Conservation (phyloP, 2,113 vertebrate genomes). For the Platycercus adscitus region DNA sequence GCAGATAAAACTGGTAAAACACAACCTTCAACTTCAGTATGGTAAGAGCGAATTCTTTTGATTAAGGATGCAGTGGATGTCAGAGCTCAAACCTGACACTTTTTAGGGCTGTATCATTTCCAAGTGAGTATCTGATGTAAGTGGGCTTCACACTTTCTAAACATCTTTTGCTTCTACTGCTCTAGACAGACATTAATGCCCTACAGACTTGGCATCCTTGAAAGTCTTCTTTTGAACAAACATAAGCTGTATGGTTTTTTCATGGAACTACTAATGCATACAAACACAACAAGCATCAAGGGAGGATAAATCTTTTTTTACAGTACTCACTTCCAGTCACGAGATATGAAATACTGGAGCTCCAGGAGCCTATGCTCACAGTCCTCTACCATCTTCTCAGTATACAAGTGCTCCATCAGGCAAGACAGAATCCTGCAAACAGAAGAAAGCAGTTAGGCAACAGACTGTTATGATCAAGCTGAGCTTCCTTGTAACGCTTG, state of each 20-base stretch:
- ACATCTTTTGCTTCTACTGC: not conserved
- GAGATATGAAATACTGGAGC: slow-evolving; percentile 96
- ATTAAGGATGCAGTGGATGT: not conserved
- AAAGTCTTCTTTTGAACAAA: not conserved
- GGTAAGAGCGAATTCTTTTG: not conserved
- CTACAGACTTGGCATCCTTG: not conserved
- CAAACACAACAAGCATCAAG: not conserved
- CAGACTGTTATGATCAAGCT: not conserved
- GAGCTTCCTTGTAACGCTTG: not conserved
- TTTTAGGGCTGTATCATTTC: not conserved
- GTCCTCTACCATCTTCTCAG: slow-evolving; percentile 97
- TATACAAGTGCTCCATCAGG: slow-evolving; percentile 97
- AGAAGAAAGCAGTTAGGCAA: not conserved
- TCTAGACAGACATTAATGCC: not conserved
- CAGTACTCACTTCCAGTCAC: slow-evolving; percentile 94
- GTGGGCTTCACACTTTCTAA: not conserved
- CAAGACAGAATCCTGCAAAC: slow-evolving; percentile 91
- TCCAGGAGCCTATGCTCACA: slow-evolving; percentile 94
- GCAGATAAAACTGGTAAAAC: slow-evolving; percentile 16
- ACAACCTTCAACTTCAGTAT: not conserved
- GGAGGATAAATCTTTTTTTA: not conserved
- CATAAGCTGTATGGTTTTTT: not conserved
- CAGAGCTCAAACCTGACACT: not conserved
- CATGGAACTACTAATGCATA: not conserved
- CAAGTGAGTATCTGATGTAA: not conserved